Evolutionary conservation across 2,113 vertebrate genomes (phyloP), one percentile per base, ranked within the genome.

Genomic region (Nymphicus hollandicus): DNA sequence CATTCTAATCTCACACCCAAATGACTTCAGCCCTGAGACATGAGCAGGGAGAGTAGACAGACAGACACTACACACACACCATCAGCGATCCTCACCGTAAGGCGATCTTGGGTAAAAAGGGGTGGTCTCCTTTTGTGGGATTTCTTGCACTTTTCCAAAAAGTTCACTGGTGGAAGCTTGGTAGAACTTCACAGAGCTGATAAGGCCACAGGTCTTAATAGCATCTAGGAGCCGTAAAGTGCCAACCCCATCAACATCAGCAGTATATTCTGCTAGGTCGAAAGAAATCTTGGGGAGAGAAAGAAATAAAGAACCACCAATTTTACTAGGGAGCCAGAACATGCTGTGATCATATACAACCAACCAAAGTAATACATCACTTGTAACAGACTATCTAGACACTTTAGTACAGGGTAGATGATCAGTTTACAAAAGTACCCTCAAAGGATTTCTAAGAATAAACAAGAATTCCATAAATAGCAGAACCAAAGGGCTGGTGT

Each of bases 131-230:
- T 98, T 99, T 96, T 99, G 99, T 0, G 99, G 99, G 91, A 99
- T 99, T 98, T 99, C 99, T 97, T 99, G 99, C 71, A 99, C 99
- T 98, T 99, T 99, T 86, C 99, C 99, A 46, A 98, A 99, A 61
- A 99, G 98, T 96, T 99, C 99, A 81, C 99, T 99, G 72, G 99
- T 99, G 63, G 99, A 99, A 81, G 99, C 99, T 98, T 99, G 99
- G 97, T 99, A 99, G 98, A 99, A 99, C 73, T 98, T 99, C 49
- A 99, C 98, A 23, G 96, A 98, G 91, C 97, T 97, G 95, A 99
- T 99, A 95, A 99, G 98, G 71, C 99, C 99, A 60, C 99, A 99
- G 7, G 99, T 99, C 97, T 99, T 99, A 47, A 99, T 97, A 43
- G 99, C 99, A 87, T 99, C 99, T 90, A 99, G 93, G 72, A 99